Conservation (phyloP, 1,140 invertebrate species). For the Scaptomyza montana region DNA sequence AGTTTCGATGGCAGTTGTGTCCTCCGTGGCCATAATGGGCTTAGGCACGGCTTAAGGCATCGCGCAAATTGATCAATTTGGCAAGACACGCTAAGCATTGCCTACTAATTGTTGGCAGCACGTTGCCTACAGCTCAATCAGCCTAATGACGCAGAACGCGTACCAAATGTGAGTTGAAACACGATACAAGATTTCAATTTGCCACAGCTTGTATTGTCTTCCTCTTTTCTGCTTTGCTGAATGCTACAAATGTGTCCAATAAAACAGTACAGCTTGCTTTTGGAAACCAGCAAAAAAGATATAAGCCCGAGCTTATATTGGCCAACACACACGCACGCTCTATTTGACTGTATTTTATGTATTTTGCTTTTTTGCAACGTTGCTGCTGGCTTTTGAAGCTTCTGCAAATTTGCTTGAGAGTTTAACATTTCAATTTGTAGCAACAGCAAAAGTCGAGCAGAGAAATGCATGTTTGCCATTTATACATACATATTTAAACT, state of each 20-base stretch:
- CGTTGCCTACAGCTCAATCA: conserved; percentile 49
- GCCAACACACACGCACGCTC: conserved; percentile 31
- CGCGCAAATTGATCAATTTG: conserved; percentile 65
- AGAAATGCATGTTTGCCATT: conserved; percentile 55
- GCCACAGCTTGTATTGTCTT: neutral
- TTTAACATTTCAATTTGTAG: conserved; percentile 72
- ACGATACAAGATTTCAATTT: conserved; percentile 14
- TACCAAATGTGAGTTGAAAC: conserved; percentile 6
- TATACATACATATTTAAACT: conserved; percentile 23
- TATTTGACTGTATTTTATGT: conserved; percentile 5
- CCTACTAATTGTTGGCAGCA: conserved; percentile 33
- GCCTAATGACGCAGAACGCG: conserved; percentile 47
- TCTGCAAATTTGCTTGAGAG: conserved; percentile 53
- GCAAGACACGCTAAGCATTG: conserved; percentile 24
- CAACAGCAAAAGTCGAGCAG: conserved; percentile 38
- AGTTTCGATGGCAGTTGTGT: conserved; percentile 25
- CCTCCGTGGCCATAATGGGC: conserved; percentile 62
- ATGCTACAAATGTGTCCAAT: conserved; percentile 15
- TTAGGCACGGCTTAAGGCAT: conserved; percentile 51
- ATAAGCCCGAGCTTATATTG: conserved; percentile 47
- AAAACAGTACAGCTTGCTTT: conserved; percentile 7
- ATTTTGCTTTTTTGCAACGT: conserved; percentile 7
- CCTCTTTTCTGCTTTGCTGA: neutral
- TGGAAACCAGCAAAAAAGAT: neutral
- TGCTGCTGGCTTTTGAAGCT: conserved; percentile 28